A percentile compares a stretch with the other conserved stretches of the same genome.
These are phyloP conservation scores for Semotilus atromaculatus DNA, from an alignment of 2,797 vertebrate genomes.

Conservation along the genomic window DNA sequence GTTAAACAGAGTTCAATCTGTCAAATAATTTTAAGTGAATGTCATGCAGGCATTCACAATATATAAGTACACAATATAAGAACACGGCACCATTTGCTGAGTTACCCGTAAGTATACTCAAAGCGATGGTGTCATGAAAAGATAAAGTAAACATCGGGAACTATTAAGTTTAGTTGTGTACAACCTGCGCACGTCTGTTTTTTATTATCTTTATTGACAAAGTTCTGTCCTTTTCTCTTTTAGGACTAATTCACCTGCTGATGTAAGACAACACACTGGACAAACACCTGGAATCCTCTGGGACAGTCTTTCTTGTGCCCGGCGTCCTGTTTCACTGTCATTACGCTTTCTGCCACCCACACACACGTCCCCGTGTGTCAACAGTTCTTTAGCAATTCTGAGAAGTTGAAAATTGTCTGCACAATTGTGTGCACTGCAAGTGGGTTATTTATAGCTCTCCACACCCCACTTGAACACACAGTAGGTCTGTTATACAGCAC, in stretches of 20 bases:
- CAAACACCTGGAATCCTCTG: slow-evolving; percentile 29
- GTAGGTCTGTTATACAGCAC: not conserved
- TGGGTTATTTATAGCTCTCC: slow-evolving; percentile 2
- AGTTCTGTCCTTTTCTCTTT: not conserved
- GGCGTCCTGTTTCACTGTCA: slow-evolving; percentile 4
- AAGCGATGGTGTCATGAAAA: not conserved
- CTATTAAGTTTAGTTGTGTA: not conserved
- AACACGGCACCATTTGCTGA: not conserved
- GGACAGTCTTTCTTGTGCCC: not conserved
- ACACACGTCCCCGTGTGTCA: not conserved
- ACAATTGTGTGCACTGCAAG: not conserved
- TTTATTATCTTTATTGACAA: not conserved
- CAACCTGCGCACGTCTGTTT: not conserved
- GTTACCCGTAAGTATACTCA: not conserved
- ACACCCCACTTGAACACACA: slow-evolving; percentile 10
- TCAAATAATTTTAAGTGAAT: not conserved
- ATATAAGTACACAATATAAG: not conserved
- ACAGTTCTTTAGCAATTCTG: slow-evolving; percentile 36
- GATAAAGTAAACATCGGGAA: not conserved
- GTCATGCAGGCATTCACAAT: not conserved
- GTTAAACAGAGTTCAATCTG: not conserved
- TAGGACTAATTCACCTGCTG: not conserved
- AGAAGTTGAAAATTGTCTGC: slow-evolving; percentile 28
- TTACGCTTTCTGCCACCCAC: slow-evolving; percentile 28
- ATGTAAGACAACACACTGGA: not conserved